Base-by-base conservation (phyloP, 2,888 invertebrate genomes). In the Drosophila leonis region DNA sequence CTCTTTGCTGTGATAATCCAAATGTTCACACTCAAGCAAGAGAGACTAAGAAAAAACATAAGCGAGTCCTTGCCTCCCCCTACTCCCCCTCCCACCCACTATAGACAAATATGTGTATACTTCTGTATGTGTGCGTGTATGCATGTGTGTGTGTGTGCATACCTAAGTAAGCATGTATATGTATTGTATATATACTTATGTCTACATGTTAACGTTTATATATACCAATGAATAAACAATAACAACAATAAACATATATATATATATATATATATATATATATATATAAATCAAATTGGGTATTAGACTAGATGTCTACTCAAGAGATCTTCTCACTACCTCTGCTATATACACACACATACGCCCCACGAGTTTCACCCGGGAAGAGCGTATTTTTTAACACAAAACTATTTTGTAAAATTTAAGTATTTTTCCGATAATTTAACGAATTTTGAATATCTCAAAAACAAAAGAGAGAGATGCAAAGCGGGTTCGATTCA, bases 251-350 rank as follows among this genome's bases (percentile, higher is more conserved):
- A 24, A 55, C 15, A 42, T 13, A 54, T 59, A 48, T 39, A 46
- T 33, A 59, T n/a, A 69, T 67, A 49, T 42, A 56, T 7, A 46
- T 42, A 42, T 18, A 42, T 42, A n/a, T 39, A 9, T n/a, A n/a
- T 39, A 15, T 13, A 15, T 29, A 29, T 29, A 27, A 9, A 46
- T 46, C 27, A 10, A 48, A 29, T 29, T n/a, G 29, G 33, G 33
- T 13, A 35, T 20, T 20, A 5, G 8, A 51, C 4, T 24, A 13
- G 20, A 49, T 51, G 1, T 27, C 27, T 8, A 12, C 20, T 33
- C 8, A 33, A 33, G 18, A 13, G 20, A 49, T 51, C 18, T 33
- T 33, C 13, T 13, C 8, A 20, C 20, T 20, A 33, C 18, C 18
- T 33, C 33, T 18, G 10, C 49, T 31, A 9, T 49, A 49, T n/a